These are phyloP conservation scores for Pissodes strobi DNA, from an alignment of 1,140 invertebrate genomes.

Conservation along the genomic window DNA sequence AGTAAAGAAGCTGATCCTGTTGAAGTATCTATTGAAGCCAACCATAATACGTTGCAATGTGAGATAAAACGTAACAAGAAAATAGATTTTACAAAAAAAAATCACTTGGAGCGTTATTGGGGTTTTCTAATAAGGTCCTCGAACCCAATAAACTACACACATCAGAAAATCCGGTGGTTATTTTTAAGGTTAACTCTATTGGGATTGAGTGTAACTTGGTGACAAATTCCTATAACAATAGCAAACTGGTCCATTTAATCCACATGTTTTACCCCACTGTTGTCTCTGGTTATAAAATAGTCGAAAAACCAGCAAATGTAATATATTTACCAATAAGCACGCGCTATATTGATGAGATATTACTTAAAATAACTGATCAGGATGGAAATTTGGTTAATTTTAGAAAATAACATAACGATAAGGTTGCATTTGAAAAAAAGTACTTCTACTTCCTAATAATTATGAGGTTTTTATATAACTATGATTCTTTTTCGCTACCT, in stretches of 20 bases:
- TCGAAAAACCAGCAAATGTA: no score
- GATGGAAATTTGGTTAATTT: conserved; percentile 20
- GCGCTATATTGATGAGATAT: conserved; percentile 30
- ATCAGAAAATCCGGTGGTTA: background rate
- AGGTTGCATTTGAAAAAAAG: conserved; percentile 31
- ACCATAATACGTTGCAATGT: background rate
- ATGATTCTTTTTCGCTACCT: no score
- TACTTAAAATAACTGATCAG: conserved; percentile 25
- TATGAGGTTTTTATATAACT: conserved; percentile 8
- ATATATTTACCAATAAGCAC: conserved; percentile 7
- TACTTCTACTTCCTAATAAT: background rate
- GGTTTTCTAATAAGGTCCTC: background rate
- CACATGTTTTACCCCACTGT: no score
- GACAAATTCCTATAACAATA: no score
- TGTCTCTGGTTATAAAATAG: background rate
- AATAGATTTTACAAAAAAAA: background rate
- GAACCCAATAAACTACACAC: background rate
- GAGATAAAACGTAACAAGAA: background rate
- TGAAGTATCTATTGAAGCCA: no score
- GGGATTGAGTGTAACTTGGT: no score
- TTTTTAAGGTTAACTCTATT: no score
- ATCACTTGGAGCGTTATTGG: background rate
- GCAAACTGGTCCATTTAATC: no score
- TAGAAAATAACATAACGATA: conserved; percentile 35
- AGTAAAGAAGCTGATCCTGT: no score